phyloP scores from a whole-genome alignment of 2,797 vertebrate genomes.

The Coilia nasus region DNA sequence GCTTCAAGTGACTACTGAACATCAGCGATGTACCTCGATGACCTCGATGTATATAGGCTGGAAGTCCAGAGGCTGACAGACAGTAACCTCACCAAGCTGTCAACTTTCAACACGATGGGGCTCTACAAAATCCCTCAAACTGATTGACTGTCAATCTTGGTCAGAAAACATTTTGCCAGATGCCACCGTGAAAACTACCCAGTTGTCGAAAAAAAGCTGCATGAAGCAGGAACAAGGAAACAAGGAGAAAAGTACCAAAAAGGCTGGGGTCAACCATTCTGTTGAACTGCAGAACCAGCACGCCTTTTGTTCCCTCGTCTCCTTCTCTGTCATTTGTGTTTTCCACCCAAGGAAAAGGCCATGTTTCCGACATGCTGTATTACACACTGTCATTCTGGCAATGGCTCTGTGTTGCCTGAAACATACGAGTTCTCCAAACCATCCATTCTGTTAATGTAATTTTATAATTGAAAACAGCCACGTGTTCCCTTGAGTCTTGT shows the following conservation, averaged over 20 bases:
- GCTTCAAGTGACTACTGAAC: background rate
- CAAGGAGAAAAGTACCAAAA: background rate
- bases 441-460: background rate
- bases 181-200: background rate
- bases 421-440: background rate
- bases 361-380: background rate
- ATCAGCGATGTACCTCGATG: background rate
- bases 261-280: background rate
- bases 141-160: background rate
- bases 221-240: background rate
- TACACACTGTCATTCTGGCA: background rate
- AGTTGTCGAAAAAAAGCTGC: no score
- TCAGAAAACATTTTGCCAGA: background rate
- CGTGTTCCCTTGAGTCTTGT: background rate
- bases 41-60: slow-evolving; percentile 14
- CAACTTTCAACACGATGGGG: background rate
- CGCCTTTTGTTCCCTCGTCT: background rate
- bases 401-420: background rate
- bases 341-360: background rate
- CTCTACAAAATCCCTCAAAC: background rate
- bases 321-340: background rate
- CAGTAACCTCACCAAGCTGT: slow-evolving; percentile 3
- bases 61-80: background rate
- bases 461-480: background rate
- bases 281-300: background rate